Conservation (phyloP, 30 jellyfish, hydroid and myxozoan genomes). For the Chrysaora quinquecirrha region DNA sequence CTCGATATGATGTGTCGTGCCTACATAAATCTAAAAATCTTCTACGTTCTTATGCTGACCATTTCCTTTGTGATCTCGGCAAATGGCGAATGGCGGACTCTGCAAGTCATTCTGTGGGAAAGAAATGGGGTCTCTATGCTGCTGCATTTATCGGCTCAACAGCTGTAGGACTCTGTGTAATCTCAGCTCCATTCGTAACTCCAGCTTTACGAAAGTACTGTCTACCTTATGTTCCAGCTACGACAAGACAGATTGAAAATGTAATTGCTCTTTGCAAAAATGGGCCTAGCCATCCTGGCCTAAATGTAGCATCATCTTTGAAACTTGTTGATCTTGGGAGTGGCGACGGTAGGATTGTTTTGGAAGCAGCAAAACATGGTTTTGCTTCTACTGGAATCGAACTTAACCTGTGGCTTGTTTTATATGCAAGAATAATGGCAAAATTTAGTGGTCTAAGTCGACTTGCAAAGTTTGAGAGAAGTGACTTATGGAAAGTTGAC, state of each 20-base stretch:
- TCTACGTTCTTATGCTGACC: too few species aligned
- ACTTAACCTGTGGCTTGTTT: conserved; percentile 80
- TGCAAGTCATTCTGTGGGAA: too few species aligned
- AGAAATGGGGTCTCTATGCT: conserved; percentile 55
- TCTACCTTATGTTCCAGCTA: conserved; percentile 96
- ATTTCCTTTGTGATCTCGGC: too few species aligned
- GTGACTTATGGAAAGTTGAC: conserved; percentile 81
- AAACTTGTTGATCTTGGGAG: conserved; percentile 88
- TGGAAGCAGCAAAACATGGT: conserved; percentile 86
- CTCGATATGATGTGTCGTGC: too few species aligned
- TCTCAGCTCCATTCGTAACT: conserved; percentile 84
- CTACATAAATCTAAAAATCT: too few species aligned
- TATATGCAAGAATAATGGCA: conserved; percentile 73
- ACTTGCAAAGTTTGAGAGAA: conserved; percentile 61
- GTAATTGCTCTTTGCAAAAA: conserved; percentile 77
- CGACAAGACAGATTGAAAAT: conserved; percentile 78
- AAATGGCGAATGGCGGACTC: too few species aligned
- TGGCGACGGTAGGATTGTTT: conserved; percentile 96
- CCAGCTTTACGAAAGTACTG: conserved; percentile 92
- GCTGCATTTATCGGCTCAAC: conserved; percentile 82
- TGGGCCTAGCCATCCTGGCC: too few species aligned
- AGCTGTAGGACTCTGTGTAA: conserved; percentile 86
- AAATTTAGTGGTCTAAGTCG: conserved; percentile 41
- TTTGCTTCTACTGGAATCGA: conserved; percentile 84
- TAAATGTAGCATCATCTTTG: not conserved